Evolutionary conservation across 2,113 vertebrate genomes (phyloP).

Genomic region (Tachycineta bicolor): DNA sequence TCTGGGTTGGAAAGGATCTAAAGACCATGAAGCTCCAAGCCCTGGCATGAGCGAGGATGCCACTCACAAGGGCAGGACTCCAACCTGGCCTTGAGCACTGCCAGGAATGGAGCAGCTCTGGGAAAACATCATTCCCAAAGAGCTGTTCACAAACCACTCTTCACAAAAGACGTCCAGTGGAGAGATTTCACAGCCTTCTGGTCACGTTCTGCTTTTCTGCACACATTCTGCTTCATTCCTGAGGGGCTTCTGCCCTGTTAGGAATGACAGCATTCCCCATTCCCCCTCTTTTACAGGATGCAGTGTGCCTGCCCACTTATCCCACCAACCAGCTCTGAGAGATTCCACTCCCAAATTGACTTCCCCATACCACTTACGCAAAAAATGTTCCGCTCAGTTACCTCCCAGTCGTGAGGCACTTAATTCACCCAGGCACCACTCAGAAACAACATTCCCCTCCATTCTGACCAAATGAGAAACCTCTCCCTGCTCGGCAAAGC

Average conservation of each 20-base stretch:
- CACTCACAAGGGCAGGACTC: neutral
- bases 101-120: neutral
- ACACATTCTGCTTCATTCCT: neutral
- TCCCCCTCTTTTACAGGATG: neutral
- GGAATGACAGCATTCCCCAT: neutral
- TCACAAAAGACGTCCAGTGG: neutral
- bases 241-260: neutral
- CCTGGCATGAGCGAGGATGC: neutral
- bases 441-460: neutral
- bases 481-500: neutral
- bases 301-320: neutral
- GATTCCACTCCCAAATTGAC: neutral
- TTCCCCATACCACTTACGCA: neutral
- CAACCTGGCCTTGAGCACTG: neutral
- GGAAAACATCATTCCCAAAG: neutral
- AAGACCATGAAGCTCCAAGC: rapidly evolving
- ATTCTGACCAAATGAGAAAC: neutral
- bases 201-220: neutral
- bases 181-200: neutral
- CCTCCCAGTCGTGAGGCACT: neutral
- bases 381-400: neutral
- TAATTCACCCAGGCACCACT: neutral
- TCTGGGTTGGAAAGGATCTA: neutral
- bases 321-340: neutral
- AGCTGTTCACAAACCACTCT: neutral